These are phyloP conservation scores for Morpho deidamia DNA, from an alignment of 2,888 invertebrate genomes.

Conservation along the genomic window DNA sequence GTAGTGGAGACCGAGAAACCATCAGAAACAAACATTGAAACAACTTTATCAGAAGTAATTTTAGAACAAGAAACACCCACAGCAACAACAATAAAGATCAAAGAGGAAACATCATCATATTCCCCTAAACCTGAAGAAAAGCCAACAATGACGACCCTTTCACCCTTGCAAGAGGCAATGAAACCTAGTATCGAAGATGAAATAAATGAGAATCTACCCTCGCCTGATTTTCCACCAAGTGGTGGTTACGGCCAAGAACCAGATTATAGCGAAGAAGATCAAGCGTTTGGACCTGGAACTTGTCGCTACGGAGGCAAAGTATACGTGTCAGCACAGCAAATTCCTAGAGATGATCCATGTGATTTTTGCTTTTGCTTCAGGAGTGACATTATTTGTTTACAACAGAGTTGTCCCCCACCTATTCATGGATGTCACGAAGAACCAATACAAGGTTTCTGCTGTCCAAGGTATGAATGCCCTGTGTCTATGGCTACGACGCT, in stretches of 20 bases:
- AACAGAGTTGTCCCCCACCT: constrained; percentile 96
- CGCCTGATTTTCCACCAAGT: constrained; percentile 55
- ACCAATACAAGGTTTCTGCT: constrained; percentile 95
- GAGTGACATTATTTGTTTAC: constrained; percentile 95
- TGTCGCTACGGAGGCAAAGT: constrained; percentile 95
- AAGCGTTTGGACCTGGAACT: constrained; percentile 91
- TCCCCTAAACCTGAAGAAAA: constrained; percentile 38
- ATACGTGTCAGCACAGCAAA: constrained; percentile 96
- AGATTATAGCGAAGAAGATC: constrained; percentile 88
- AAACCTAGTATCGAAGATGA: constrained; percentile 49
- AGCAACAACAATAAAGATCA: constrained; percentile 12
- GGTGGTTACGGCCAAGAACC: constrained; percentile 76
- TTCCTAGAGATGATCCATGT: constrained; percentile 95
- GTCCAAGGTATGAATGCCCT: constrained; percentile 95
- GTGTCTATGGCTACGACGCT: constrained; percentile 91
- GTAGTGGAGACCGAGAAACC: neutral
- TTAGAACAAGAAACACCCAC: constrained; percentile 8
- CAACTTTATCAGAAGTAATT: constrained; percentile 19
- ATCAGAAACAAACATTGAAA: constrained; percentile 8
- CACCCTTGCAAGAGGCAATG: constrained; percentile 42
- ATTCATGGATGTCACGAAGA: constrained; percentile 95
- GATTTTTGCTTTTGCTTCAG: constrained; percentile 98
- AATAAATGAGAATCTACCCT: constrained; percentile 50
- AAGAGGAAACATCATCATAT: constrained; percentile 28
- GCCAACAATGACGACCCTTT: constrained; percentile 32